These are phyloP conservation scores for Gnathonemus echidnorhynchus DNA, from an alignment of 2,113 vertebrate genomes.

Conservation along the genomic window DNA sequence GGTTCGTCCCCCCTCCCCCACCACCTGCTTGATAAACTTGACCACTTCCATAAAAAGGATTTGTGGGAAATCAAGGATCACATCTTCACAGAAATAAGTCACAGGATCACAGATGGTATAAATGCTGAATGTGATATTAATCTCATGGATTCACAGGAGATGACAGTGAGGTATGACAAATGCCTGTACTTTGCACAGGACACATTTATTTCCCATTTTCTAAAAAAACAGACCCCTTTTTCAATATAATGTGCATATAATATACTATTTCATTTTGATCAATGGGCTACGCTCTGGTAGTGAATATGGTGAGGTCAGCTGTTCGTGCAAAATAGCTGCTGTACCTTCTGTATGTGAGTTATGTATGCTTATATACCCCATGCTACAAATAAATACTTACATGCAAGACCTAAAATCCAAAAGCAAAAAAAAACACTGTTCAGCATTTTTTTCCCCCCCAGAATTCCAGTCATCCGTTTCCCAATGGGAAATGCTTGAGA, in stretches of 20 bases:
- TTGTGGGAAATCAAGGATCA: neutral
- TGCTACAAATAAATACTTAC: neutral
- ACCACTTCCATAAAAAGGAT: neutral
- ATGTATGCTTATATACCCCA: neutral
- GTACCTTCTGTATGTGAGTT: neutral
- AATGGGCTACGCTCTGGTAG: neutral
- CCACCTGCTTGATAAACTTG: neutral
- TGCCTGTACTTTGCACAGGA: neutral
- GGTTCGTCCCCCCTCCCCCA: neutral
- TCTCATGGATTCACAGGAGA: neutral
- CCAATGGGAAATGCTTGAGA: neutral
- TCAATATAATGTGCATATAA: neutral
- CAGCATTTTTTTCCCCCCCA: neutral
- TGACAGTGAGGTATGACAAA: neutral
- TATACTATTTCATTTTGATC: neutral
- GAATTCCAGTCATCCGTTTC: neutral
- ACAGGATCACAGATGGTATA: neutral
- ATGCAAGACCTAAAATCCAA: neutral
- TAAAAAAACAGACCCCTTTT: neutral
- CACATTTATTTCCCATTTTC: neutral
- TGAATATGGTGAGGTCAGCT: neutral
- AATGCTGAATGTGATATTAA: neutral
- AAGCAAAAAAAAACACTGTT: neutral
- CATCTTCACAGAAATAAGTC: neutral
- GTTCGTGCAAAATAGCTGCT: neutral